Percentiles rank a stretch among this genome's conserved stretches.
Conservation (phyloP, 2,888 invertebrate genomes). For the Rhaphigaster nebulosa region DNA sequence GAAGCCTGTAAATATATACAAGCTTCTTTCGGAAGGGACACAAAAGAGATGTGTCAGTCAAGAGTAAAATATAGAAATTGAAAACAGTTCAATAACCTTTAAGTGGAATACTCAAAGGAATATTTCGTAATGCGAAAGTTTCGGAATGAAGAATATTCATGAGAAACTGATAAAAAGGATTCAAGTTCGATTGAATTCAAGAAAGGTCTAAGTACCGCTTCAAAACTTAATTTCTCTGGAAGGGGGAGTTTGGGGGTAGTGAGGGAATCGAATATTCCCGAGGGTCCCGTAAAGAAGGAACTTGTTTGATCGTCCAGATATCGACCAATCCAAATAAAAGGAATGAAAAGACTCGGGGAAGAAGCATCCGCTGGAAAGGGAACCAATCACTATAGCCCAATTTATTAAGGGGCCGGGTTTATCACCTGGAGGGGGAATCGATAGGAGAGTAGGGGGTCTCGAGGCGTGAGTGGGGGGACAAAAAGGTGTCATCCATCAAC, state of each 20-base stretch:
- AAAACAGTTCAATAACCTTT: neutral
- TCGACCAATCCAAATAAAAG: conserved; percentile 40
- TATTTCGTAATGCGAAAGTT: neutral
- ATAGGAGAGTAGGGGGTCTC: neutral
- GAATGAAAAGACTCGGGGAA: conserved; percentile 18
- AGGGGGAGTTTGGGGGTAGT: neutral
- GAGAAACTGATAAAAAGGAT: neutral
- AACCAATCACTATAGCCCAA: conserved; percentile 48
- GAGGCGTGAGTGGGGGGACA: neutral
- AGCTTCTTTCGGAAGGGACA: no score
- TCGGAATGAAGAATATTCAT: neutral
- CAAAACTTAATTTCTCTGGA: neutral
- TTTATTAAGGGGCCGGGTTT: conserved; percentile 41
- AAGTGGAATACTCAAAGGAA: neutral
- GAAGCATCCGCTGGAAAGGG: conserved; percentile 25
- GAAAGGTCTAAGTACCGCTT: neutral
- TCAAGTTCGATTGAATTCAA: neutral
- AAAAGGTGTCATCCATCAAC: conserved; percentile 47
- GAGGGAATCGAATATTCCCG: neutral
- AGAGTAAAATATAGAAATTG: neutral
- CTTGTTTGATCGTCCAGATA: conserved; percentile 26
- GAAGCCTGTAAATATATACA: no score
- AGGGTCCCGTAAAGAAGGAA: neutral
- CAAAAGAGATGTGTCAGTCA: neutral
- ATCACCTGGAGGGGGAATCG: conserved; percentile 18